Evolutionary conservation across 1,140 invertebrate genomes (phyloP).

Genomic region (Drosophila repletoides): DNA sequence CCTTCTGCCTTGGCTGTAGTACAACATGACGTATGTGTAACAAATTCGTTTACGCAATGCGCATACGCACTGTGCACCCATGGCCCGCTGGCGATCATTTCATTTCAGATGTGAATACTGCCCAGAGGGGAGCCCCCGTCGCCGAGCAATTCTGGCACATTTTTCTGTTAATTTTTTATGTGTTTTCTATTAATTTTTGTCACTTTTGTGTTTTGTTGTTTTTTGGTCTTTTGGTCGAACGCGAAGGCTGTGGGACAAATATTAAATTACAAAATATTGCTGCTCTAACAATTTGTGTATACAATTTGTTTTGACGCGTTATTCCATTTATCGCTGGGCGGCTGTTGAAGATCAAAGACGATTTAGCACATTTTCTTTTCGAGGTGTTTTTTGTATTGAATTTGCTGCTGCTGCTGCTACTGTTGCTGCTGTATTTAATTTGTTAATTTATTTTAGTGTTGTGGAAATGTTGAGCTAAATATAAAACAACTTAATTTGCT

Average conservation of each 20-base stretch:
- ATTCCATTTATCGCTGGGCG: constrained; percentile 43
- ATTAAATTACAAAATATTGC: constrained; percentile 70
- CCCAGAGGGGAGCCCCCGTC: neutral
- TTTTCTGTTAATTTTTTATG: constrained; percentile 64
- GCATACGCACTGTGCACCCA: constrained; percentile 62
- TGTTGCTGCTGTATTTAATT: constrained; percentile 51
- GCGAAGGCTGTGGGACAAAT: constrained; percentile 30
- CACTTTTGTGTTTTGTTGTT: constrained; percentile 33
- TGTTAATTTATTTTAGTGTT: constrained; percentile 66
- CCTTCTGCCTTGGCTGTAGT: neutral
- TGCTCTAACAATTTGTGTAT: constrained; percentile 41
- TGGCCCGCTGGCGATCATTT: constrained; percentile 17
- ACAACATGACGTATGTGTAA: constrained; percentile 28
- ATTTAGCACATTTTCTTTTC: constrained; percentile 29
- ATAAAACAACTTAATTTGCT: constrained; percentile 79
- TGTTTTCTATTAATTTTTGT: constrained; percentile 76
- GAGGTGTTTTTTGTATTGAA: constrained; percentile 25
- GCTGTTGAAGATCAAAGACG: constrained; percentile 62
- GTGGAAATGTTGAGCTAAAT: constrained; percentile 40
- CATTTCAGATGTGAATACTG: neutral
- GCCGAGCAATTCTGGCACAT: neutral
- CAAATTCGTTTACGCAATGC: constrained; percentile 47
- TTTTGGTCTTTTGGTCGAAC: too few relatives aligned
- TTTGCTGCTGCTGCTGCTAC: too few relatives aligned
- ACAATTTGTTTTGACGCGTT: constrained; percentile 70